A percentile compares a stretch with the other conserved stretches of the same genome.
These are phyloP conservation scores for Homarus americanus DNA, from an alignment of 1,140 invertebrate genomes.

Conservation along the genomic window DNA sequence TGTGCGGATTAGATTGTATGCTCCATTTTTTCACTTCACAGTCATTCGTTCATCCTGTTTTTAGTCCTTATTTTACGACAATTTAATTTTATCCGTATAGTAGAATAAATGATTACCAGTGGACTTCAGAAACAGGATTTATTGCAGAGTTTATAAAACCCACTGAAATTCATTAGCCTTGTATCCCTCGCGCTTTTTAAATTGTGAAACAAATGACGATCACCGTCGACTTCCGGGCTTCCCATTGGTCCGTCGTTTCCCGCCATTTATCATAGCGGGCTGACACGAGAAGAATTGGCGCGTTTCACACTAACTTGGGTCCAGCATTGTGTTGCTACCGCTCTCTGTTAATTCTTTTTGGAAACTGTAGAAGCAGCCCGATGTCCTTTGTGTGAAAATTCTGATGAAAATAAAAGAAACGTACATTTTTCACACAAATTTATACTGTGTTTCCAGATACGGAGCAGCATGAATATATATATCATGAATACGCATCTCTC, in stretches of 20 bases:
- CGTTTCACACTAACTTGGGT: conserved; percentile 62
- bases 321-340: conserved; percentile 41
- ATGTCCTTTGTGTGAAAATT: conserved; percentile 55
- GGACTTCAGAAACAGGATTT: conserved; percentile 20
- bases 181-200: conserved; percentile 12
- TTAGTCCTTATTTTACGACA: neutral
- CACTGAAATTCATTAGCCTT: conserved; percentile 55
- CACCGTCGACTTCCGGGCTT: conserved; percentile 51
- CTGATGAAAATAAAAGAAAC: conserved; percentile 53
- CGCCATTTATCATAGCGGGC: conserved; percentile 56
- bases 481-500: neutral
- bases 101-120: conserved; percentile 30
- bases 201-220: conserved; percentile 55
- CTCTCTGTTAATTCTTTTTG: conserved; percentile 56
- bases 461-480: neutral
- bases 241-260: conserved; percentile 36
- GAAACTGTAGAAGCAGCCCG: conserved; percentile 30
- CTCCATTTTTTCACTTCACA: neutral
- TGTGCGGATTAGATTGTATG: no score
- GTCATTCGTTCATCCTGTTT: neutral
- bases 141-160: conserved; percentile 21
- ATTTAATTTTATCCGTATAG: neutral
- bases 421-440: conserved; percentile 50
- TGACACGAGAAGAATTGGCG: conserved; percentile 64
- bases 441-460: neutral